These are phyloP conservation scores for Burhinus oedicnemus DNA, from an alignment of 2,113 vertebrate species.

Conservation along the genomic window DNA sequence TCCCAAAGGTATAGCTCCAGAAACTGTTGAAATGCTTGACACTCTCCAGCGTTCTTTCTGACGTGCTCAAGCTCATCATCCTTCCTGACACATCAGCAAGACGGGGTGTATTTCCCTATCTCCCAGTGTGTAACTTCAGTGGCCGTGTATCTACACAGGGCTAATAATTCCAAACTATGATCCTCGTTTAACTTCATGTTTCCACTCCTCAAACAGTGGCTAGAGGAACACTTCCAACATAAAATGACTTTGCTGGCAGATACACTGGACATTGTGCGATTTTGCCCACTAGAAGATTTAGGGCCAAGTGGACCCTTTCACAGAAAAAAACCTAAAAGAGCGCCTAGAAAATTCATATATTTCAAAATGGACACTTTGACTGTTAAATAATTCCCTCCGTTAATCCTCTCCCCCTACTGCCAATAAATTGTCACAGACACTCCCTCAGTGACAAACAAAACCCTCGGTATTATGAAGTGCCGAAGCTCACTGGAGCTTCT, in stretches of 20 bases:
- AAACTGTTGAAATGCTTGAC: background rate
- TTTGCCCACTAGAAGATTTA: background rate
- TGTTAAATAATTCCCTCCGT: background rate
- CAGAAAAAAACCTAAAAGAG: background rate
- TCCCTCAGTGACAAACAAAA: background rate
- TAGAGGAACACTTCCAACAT: background rate
- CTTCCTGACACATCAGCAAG: background rate
- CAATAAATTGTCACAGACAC: background rate
- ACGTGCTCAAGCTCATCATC: background rate
- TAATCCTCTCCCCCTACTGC: background rate
- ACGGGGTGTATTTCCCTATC: no score
- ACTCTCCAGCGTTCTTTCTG: background rate
- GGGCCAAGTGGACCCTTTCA: background rate
- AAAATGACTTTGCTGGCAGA: background rate
- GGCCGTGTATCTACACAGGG: background rate
- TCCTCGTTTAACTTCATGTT: background rate
- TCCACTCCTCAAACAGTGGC: no score
- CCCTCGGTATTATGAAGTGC: background rate
- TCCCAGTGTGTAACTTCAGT: background rate
- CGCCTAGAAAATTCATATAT: rapidly evolving
- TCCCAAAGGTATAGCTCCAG: background rate
- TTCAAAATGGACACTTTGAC: background rate
- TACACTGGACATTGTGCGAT: background rate
- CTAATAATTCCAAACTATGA: background rate
- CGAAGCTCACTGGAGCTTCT: background rate